A percentile compares a stretch with the other conserved stretches of the same genome.
phyloP scores from a whole-genome alignment of 2,888 invertebrate species.

The Agriopis marginaria region DNA sequence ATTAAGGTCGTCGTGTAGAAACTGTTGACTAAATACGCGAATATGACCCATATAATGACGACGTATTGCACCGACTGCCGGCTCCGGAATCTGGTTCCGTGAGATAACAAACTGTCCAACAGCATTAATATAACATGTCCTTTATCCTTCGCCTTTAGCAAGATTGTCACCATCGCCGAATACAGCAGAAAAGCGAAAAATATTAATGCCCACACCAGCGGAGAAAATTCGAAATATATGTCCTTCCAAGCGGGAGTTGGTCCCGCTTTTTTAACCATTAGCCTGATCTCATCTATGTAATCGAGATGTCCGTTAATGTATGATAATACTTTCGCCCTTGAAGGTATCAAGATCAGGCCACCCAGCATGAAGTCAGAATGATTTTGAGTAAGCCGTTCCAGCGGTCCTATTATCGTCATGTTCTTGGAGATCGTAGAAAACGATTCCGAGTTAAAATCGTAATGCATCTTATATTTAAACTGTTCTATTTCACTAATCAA shows the following conservation, averaged over 20 bases:
- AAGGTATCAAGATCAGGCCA: constrained; percentile 48
- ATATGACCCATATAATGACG: constrained; percentile 63
- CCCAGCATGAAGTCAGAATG: constrained; percentile 52
- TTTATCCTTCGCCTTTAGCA: constrained; percentile 50
- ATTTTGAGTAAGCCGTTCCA: constrained; percentile 47
- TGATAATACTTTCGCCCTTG: constrained; percentile 52
- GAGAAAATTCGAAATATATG: constrained; percentile 58
- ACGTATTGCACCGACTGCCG: constrained; percentile 46
- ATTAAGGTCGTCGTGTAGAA: constrained; percentile 53
- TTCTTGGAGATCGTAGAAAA: constrained; percentile 52
- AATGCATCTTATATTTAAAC: constrained; percentile 59
- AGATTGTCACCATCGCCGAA: constrained; percentile 44
- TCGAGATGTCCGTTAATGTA: constrained; percentile 57
- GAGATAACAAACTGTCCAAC: constrained; percentile 56
- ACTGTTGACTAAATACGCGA: constrained; percentile 53
- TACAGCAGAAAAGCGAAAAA: constrained; percentile 51
- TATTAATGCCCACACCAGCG: constrained; percentile 56
- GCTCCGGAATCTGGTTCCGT: constrained; percentile 48
- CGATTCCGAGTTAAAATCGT: constrained; percentile 47
- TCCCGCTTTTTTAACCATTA: constrained; percentile 57
- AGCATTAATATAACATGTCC: constrained; percentile 51
- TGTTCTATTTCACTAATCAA: constrained; percentile 56
- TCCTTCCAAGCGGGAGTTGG: constrained; percentile 54
- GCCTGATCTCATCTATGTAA: constrained; percentile 55
- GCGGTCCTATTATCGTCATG: constrained; percentile 55